Base-by-base conservation (phyloP, 2,888 invertebrate genomes). In the Caenorhabditis imperialis region DNA sequence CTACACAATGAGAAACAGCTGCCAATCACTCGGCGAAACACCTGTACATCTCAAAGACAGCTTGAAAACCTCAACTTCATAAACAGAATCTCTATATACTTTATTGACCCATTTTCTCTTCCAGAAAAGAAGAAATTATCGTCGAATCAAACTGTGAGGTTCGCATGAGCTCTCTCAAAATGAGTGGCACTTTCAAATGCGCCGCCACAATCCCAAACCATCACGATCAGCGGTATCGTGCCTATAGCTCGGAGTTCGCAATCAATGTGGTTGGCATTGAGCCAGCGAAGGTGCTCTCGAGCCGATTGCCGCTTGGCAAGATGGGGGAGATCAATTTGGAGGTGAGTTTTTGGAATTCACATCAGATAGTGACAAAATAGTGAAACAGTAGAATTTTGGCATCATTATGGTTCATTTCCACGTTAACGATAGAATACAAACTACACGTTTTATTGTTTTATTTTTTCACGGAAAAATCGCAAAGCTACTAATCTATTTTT, bases 191-290 rank as follows among this genome's bases (percentile, higher is more conserved):
- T 1, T 74, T 69, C 18, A 42, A 47, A 25, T 74, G 74, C 22
- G 57, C 57, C 6, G 74, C 74, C 4, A 47, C 61, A 5, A 53
- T 74, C 51, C 57, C 65, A 2, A 58, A 58, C 40, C 60, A 55
- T 27, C 61, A 40, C 2, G 65, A 73, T 4, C 60, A 42, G 7
- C 22, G 65, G n/a, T 65, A 65, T 45, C 40, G 63, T 8, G 73
- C 73, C 14, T 69, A 48, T 47, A 74, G 74, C 22, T 74, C 74
- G 0, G 74, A 74, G 35, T 74, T 74, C 37, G 45, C 61, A 0
- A 51, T 74, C 23, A 74, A 55, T 22, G 53, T 74, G 2, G 53
- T 69, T 10, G 74, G 74, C n/a, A 57, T 69, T 22, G 54, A 74
- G 18, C 45, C 44, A 12, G 58, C 54, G 18, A 16, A 12, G 20